Percentiles rank a stretch among this genome's conserved stretches.
phyloP scores from a whole-genome alignment of 2,113 vertebrate species.

The Abramis brama region DNA sequence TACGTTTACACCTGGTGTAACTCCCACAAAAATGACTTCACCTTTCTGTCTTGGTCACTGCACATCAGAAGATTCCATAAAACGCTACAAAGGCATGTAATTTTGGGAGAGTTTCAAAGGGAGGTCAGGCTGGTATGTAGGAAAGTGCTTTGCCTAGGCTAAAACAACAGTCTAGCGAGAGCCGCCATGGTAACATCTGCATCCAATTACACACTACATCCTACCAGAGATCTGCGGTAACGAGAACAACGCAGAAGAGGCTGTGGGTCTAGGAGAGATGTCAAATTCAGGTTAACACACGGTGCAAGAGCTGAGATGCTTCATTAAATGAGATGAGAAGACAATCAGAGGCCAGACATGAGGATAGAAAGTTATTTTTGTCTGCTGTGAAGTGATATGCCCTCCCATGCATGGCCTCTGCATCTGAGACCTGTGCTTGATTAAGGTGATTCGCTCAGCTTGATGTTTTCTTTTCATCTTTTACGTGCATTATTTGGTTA shows the following conservation, averaged over 20 bases:
- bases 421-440: conserved; percentile 6
- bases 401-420: background rate
- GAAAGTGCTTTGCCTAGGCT: conserved; percentile 83
- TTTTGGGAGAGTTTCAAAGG: conserved; percentile 88
- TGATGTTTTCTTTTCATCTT: conserved; percentile 35
- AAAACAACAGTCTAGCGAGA: conserved; percentile 87
- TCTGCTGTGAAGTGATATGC: conserved; percentile 14
- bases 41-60: conserved; percentile 58
- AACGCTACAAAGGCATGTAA: conserved; percentile 84
- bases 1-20: conserved; percentile 40
- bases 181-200: conserved; percentile 83
- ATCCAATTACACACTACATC: conserved; percentile 90
- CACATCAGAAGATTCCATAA: conserved; percentile 71
- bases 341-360: background rate
- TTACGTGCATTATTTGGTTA: conserved; percentile 25
- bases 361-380: conserved; percentile 7
- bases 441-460: conserved; percentile 11
- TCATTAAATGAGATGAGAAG: conserved; percentile 65
- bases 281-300: conserved; percentile 78
- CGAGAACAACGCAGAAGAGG: conserved; percentile 77
- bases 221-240: conserved; percentile 78
- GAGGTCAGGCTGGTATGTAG: conserved; percentile 86
- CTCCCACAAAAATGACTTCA: conserved; percentile 49
- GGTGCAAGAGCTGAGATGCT: conserved; percentile 70
- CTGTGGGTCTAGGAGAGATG: conserved; percentile 78